Base-by-base conservation (phyloP, 2,797 vertebrate genomes). In the Sebastes steindachneri region DNA sequence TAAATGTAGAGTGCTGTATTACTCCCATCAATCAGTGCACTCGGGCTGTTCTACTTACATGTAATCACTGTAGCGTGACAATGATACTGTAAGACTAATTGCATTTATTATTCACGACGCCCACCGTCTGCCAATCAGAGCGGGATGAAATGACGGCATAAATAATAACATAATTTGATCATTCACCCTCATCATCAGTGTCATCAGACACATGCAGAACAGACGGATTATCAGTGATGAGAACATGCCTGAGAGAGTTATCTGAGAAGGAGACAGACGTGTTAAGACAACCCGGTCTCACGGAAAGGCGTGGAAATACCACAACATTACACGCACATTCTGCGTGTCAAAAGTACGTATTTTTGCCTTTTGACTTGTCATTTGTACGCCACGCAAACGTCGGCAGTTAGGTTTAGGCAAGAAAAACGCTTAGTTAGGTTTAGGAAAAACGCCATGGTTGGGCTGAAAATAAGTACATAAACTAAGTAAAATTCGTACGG, bases 81-180 rank as follows among this genome's bases (percentile, higher is more conserved):
- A 75, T 51, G 26, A 81, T 74, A 84, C 79, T 64, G 76, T 75
- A 68, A 19, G 25, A 77, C 85, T 84, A 77, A 92, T 87, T 87
- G 73, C 66, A 83, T 83, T 72, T 59, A 84, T 81, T 80, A 79
- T 82, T 84, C 76, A 80, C 45, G 33, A 71, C 29, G 45, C 73
- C 75, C 66, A 77, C 84, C 86, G 69, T 73, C 79, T 90, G 87
- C 75, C 86, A 89, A 83, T 92, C 90, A 92, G 75, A 84, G 85
- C 41, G 3, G 60, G 60, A 75, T 80, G 57, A 78, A 80, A 80
- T 84, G 75, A 71, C 48, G 45, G 85, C 66, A 72, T 82, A 71
- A 82, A 83, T 77, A 85, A 88, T 79, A 67, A 70, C 58, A 73
- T 82, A 29, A 88, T 83, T 68, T 79, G 53, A 84, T 81, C 64